Percentiles rank a stretch among this genome's conserved stretches.
Evolutionary conservation across 2,797 vertebrate genomes (phyloP).

Genomic region (Pitangus sulphuratus): DNA sequence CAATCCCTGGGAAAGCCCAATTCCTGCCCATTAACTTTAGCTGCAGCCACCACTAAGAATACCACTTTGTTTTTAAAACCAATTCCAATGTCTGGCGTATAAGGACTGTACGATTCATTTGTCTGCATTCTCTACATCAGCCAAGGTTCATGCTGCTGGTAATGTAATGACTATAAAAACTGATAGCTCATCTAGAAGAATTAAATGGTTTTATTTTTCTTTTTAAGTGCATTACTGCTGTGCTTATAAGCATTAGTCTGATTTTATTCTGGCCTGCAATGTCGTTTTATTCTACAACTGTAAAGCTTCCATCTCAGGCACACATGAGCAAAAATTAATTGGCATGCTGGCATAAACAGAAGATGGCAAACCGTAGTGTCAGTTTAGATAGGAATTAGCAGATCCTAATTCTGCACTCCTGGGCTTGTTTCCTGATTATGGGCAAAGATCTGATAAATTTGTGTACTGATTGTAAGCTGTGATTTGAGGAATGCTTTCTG

Average conservation of each 20-base stretch:
- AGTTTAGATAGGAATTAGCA: neutral
- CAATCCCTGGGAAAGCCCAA: neutral
- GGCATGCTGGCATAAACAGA: neutral
- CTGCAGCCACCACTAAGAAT: neutral
- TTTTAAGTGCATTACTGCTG: neutral
- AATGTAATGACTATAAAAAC: neutral
- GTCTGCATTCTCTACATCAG: accelerated
- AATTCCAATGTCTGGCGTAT: neutral
- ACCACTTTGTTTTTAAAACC: neutral
- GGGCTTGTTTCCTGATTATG: neutral
- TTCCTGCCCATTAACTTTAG: neutral
- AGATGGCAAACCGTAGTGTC: neutral
- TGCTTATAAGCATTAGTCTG: neutral
- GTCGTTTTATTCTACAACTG: neutral
- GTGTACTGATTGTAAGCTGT: neutral
- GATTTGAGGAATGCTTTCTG: neutral
- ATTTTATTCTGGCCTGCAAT: neutral
- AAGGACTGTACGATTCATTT: accelerated
- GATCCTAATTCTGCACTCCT: neutral
- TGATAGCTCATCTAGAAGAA: neutral
- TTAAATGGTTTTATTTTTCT: neutral
- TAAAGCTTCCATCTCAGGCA: neutral
- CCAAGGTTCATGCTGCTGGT: neutral
- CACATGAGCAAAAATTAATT: neutral
- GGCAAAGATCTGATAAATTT: neutral